These are phyloP conservation scores for Hippocampus kuda DNA, from an alignment of 2,797 vertebrate genomes.

Conservation along the genomic window DNA sequence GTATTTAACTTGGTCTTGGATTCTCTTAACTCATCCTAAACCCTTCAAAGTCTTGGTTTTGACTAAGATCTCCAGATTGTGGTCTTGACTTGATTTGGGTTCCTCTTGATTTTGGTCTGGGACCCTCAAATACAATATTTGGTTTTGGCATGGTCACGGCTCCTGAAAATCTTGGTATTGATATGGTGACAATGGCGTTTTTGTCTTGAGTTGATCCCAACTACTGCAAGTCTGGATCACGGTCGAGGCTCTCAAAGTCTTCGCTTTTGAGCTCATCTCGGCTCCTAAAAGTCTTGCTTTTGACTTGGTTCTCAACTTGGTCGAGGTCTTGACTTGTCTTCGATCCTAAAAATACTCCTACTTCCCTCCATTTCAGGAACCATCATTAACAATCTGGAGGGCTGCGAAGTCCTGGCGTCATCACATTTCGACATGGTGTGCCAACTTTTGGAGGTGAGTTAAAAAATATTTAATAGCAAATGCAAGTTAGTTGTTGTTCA, in stretches of 20 bases:
- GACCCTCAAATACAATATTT: background rate
- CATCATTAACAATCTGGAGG: constrained; percentile 79
- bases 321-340: background rate
- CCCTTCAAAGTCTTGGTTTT: background rate
- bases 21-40: no score
- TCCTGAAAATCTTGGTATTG: background rate
- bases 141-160: background rate
- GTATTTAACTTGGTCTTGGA: background rate
- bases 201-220: no score
- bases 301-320: background rate
- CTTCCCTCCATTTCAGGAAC: constrained; percentile 60
- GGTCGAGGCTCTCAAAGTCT: background rate
- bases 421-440: constrained; percentile 68
- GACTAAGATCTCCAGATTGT: no score
- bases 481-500: background rate
- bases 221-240: no score
- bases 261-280: background rate
- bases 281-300: background rate
- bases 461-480: background rate
- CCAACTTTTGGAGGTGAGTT: constrained; percentile 76
- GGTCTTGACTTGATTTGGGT: background rate
- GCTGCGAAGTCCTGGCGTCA: constrained; percentile 70
- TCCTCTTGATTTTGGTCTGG: background rate
- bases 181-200: background rate
- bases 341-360: background rate